These are phyloP conservation scores for Laupala kohalensis DNA, from an alignment of 1,140 invertebrate genomes.

Conservation along the genomic window DNA sequence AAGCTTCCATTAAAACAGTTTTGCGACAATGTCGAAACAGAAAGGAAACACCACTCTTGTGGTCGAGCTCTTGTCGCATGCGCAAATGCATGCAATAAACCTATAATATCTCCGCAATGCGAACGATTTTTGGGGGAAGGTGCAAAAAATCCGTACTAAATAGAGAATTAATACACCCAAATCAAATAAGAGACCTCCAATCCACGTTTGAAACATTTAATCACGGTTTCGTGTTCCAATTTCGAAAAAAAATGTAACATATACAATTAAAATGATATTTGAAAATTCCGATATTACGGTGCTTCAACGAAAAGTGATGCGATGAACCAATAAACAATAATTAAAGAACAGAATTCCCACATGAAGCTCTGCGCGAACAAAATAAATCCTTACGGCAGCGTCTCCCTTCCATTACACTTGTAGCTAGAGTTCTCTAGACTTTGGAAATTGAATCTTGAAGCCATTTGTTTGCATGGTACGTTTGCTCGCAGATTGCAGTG, in stretches of 20 bases:
- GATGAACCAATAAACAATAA: background rate
- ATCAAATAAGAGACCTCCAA: background rate
- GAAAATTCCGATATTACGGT: background rate
- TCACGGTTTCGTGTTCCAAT: background rate
- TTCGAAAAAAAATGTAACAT: background rate
- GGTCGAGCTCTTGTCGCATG: too few relatives aligned
- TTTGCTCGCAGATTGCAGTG: too few relatives aligned
- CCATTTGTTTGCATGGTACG: too few relatives aligned
- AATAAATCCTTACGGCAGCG: too few relatives aligned
- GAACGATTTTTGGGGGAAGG: background rate
- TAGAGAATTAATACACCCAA: background rate
- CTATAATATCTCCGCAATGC: background rate
- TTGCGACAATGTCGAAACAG: too few relatives aligned
- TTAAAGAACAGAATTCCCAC: background rate
- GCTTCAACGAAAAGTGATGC: background rate
- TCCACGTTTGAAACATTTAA: background rate
- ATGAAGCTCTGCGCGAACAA: too few relatives aligned
- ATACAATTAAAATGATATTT: background rate
- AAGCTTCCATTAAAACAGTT: too few relatives aligned
- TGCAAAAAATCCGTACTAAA: background rate
- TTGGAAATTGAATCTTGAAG: too few relatives aligned
- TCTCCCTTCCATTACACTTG: too few relatives aligned
- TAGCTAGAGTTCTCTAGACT: too few relatives aligned
- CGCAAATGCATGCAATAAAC: background rate
- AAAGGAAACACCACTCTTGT: too few relatives aligned